Evolutionary conservation across 2,888 invertebrate genomes (phyloP), one percentile per base, ranked within the genome.

Genomic region (Arge pagana): DNA sequence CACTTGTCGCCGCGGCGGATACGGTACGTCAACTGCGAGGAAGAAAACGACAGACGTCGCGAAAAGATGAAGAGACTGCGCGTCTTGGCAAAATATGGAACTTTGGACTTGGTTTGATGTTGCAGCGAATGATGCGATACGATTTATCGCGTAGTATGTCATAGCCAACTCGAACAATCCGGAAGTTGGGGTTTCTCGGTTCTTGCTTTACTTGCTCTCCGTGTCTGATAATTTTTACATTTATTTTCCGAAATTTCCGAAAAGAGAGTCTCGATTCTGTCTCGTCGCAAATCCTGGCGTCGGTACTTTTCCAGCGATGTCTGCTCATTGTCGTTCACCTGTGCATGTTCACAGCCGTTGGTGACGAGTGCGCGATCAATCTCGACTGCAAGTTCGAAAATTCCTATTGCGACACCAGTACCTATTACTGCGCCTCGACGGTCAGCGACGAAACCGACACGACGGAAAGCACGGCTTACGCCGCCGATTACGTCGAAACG

Each of bases 1-100:
- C 36, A 63, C 66, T 4, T 74, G 74, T 53, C 69, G 74, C 15
- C 63, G 64, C 8, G 53, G 31, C 48, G 65, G 59, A 40, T 52
- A 55, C 28, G 58, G 65, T 65, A 53, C 56, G 42, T n/a, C n/a
- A n/a, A n/a, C n/a, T n/a, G n/a, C n/a, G n/a, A n/a, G n/a, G n/a
- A n/a, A n/a, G n/a, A n/a, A n/a, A n/a, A n/a, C n/a, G n/a, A n/a
- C n/a, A n/a, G n/a, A n/a, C n/a, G n/a, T n/a, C n/a, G n/a, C n/a
- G n/a, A n/a, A n/a, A n/a, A n/a, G n/a, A n/a, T n/a, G n/a, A n/a
- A n/a, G n/a, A n/a, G n/a, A n/a, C n/a, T n/a, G n/a, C n/a, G n/a
- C n/a, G n/a, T n/a, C n/a, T n/a, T n/a, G n/a, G n/a, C n/a, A n/a
- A n/a, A n/a, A n/a, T n/a, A n/a, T n/a, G n/a, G n/a, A n/a, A n/a